These are phyloP conservation scores for Dolichoris vasculosae DNA, from an alignment of 1,140 invertebrate genomes.

Conservation along the genomic window DNA sequence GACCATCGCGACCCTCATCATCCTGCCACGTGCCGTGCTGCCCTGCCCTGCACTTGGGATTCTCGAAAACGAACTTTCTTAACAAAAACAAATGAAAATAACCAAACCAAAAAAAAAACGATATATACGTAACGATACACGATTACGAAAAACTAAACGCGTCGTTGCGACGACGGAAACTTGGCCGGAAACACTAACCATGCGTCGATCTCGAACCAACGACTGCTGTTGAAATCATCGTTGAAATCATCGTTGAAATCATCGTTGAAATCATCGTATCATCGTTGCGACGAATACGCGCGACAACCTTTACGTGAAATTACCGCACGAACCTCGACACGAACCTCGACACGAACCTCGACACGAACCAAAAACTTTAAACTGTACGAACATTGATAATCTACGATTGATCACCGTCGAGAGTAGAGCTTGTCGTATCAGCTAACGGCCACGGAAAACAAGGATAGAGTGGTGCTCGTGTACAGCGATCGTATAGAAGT, in stretches of 20 bases:
- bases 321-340: neutral
- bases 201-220: neutral
- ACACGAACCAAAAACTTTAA: conserved; percentile 13
- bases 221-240: neutral
- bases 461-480: conserved; percentile 77
- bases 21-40: conserved; percentile 34
- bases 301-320: conserved; percentile 27
- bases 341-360: conserved; percentile 5
- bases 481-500: conserved; percentile 78
- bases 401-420: conserved; percentile 39
- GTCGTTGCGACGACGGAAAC: neutral
- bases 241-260: too few species aligned
- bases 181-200: neutral
- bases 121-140: neutral
- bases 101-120: too few species aligned
- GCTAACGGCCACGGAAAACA: conserved; percentile 72
- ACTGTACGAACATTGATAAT: neutral
- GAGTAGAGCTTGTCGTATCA: conserved; percentile 72
- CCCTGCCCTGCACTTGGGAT: conserved; percentile 31
- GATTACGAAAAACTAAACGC: conserved; percentile 18
- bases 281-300: neutral
- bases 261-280: too few species aligned
- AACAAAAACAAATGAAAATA: too few species aligned
- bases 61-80: neutral
- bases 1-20: neutral